Conservation (phyloP, 2,888 invertebrate genomes). For the Glyphotaelius pellucidus region DNA sequence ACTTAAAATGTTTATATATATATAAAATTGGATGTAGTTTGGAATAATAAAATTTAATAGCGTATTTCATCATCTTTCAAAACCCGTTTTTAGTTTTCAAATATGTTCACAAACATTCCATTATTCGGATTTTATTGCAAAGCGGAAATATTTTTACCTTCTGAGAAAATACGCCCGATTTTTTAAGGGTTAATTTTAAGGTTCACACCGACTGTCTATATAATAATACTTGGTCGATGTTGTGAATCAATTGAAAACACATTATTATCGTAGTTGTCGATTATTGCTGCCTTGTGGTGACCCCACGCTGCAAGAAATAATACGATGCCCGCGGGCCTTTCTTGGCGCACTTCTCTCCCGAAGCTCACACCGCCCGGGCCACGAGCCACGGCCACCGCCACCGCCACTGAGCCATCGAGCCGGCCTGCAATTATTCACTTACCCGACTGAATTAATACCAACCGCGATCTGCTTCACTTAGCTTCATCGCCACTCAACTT, state of each 20-base stretch:
- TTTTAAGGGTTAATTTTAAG: too few species aligned
- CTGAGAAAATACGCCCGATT: too few species aligned
- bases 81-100: too few species aligned
- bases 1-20: too few species aligned
- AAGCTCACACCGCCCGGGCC: neutral
- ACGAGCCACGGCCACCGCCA: neutral
- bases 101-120: too few species aligned
- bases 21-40: too few species aligned
- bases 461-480: constrained; percentile 4
- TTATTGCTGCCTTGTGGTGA: neutral
- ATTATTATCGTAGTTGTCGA: neutral
- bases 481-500: neutral
- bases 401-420: constrained; percentile 18
- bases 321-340: constrained; percentile 30
- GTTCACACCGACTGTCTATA: too few species aligned
- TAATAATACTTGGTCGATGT: too few species aligned
- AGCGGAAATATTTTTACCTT: too few species aligned
- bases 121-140: too few species aligned
- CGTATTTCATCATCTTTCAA: too few species aligned
- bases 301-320: neutral
- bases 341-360: neutral
- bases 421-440: constrained; percentile 37
- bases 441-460: constrained; percentile 17
- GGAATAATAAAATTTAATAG: too few species aligned
- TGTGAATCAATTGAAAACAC: neutral